Conservation (phyloP, 1,140 invertebrate genomes). For the Trissolcus basalis region DNA sequence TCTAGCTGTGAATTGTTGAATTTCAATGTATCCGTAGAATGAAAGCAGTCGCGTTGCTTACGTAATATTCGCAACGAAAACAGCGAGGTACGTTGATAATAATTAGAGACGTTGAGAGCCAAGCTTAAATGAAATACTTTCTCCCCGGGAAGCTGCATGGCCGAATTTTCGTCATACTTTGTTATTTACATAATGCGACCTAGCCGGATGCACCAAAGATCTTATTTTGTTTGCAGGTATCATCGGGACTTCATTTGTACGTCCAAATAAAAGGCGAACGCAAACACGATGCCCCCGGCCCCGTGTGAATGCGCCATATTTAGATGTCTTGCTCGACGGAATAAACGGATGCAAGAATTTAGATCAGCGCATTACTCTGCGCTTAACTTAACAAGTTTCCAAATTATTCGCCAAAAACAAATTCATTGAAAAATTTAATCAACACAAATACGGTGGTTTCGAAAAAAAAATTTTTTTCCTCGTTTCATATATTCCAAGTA, state of each 20-base stretch:
- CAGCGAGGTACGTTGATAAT: constrained; percentile 50
- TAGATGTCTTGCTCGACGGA: constrained; percentile 9
- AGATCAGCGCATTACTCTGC: neutral
- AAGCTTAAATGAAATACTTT: constrained; percentile 46
- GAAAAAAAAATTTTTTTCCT: too few species aligned
- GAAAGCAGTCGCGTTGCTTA: constrained; percentile 47
- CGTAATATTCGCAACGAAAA: constrained; percentile 58
- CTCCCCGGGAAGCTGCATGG: constrained; percentile 31
- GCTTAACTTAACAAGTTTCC: neutral
- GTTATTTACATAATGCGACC: constrained; percentile 49
- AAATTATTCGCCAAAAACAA: neutral
- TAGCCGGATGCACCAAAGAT: constrained; percentile 39
- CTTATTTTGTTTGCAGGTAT: constrained; percentile 28
- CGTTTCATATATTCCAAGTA: too few species aligned
- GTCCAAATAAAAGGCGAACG: constrained; percentile 23
- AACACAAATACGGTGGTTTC: too few species aligned
- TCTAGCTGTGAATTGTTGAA: constrained; percentile 58
- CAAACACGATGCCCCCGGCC: constrained; percentile 6
- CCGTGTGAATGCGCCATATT: constrained; percentile 15
- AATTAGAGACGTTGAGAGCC: constrained; percentile 38
- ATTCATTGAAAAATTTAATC: neutral
- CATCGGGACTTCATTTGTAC: constrained; percentile 34
- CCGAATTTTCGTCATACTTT: constrained; percentile 50
- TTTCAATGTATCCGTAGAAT: constrained; percentile 57
- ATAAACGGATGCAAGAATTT: neutral